A percentile compares a stretch with the other conserved stretches of the same genome.
Conservation (phyloP, 2,797 vertebrate species). For the Muraenolepis orangiensis region DNA sequence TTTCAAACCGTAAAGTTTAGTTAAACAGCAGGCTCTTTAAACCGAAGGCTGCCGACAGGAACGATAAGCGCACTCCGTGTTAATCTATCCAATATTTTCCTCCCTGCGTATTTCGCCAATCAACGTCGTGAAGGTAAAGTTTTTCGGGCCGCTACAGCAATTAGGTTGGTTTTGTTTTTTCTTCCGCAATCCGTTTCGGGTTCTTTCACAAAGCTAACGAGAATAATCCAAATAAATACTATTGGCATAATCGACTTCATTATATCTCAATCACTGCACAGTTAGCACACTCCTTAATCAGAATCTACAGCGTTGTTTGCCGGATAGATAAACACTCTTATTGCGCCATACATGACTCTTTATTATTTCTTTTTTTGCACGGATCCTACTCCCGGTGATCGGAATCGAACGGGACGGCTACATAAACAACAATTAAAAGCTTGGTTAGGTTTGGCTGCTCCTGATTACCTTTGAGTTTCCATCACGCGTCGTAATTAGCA, state of each 20-base stretch:
- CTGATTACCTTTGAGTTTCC: conserved; percentile 67
- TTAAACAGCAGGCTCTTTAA: too few relatives aligned
- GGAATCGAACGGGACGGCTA: conserved; percentile 67
- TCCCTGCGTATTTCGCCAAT: too few relatives aligned
- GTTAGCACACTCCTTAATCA: conserved; percentile 30
- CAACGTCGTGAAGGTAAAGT: too few relatives aligned
- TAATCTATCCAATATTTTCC: too few relatives aligned
- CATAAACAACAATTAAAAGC: conserved; percentile 78
- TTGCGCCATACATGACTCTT: conserved; percentile 37
- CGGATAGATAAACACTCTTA: conserved; percentile 46
- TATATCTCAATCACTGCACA: conserved; percentile 39
- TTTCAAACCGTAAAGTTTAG: too few relatives aligned
- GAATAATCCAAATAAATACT: conserved; percentile 20
- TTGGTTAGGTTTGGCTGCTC: conserved; percentile 74
- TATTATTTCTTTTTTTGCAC: conserved; percentile 48
- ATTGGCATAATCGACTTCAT: conserved; percentile 31
- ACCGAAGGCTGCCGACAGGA: too few relatives aligned
- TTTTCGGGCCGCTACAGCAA: not conserved
- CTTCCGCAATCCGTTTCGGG: too few relatives aligned
- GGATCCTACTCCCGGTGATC: conserved; percentile 47
- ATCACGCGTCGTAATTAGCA: conserved; percentile 50
- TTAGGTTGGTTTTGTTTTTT: too few relatives aligned
- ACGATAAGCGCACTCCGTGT: too few relatives aligned
- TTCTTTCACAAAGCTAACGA: conserved; percentile 15
- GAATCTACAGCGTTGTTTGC: conserved; percentile 43